These are phyloP conservation scores for Dreissena polymorpha DNA, from an alignment of 1,140 invertebrate species.

Conservation along the genomic window DNA sequence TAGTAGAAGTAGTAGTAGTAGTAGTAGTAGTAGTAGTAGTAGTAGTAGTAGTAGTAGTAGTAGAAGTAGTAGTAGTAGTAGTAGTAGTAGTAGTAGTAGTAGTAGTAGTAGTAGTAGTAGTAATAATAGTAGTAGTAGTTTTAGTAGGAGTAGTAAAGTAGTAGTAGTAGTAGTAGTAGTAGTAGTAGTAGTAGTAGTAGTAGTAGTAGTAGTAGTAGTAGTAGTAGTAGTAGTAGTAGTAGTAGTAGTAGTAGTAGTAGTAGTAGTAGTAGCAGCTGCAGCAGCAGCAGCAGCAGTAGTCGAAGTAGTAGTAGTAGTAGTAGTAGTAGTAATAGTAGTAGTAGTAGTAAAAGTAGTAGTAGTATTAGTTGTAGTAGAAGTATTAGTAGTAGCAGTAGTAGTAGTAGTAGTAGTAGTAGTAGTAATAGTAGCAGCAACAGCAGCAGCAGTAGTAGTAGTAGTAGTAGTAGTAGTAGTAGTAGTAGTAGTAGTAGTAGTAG, in stretches of 20 bases:
- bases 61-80: conserved; percentile 5
- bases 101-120: conserved; percentile 5
- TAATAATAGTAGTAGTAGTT: too few species aligned
- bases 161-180: conserved; percentile 5
- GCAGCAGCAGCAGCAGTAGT: too few species aligned
- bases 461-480: conserved; percentile 5
- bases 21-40: conserved; percentile 1
- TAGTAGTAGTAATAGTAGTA: background rate
- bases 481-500: conserved; percentile 8
- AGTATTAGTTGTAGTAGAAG: too few species aligned
- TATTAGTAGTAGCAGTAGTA: too few species aligned
- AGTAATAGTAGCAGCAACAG: conserved; percentile 8
- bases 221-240: conserved; percentile 1
- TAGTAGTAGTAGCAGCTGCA: too few species aligned
- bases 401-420: background rate
- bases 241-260: conserved; percentile 1
- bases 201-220: conserved; percentile 8
- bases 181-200: conserved; percentile 7
- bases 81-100: conserved; percentile 8
- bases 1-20: conserved; percentile 8
- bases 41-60: conserved; percentile 8
- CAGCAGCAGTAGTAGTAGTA: conserved; percentile 4
- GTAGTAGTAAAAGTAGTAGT: too few species aligned
- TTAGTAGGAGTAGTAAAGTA: too few species aligned
- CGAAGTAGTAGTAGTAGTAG: too few species aligned